Conservation (phyloP, 2,113 vertebrate genomes). For the Eidolon helvum region DNA sequence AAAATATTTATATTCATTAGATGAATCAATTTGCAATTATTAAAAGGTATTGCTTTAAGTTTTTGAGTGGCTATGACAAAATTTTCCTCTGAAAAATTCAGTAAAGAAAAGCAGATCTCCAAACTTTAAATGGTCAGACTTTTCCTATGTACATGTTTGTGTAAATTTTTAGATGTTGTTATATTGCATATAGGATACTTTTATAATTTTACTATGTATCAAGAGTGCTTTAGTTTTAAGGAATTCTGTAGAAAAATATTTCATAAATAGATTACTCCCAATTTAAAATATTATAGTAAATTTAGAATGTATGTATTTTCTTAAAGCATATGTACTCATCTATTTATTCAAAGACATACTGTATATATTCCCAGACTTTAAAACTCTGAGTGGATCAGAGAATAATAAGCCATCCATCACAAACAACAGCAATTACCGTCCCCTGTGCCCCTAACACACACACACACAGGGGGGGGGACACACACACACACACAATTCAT, state of each 20-base stretch:
- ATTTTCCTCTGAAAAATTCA: neutral
- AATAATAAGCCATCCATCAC: neutral
- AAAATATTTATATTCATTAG: neutral
- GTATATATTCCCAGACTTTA: neutral
- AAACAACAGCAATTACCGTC: neutral
- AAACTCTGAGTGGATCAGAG: neutral
- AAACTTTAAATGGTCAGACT: neutral
- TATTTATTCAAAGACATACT: neutral
- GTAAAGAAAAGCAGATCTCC: neutral
- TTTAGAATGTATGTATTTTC: neutral
- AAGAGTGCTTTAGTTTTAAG: neutral
- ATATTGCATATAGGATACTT: neutral
- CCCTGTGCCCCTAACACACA: neutral
- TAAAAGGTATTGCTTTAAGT: neutral
- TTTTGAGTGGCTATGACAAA: neutral
- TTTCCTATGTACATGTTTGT: neutral
- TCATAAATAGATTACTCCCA: neutral
- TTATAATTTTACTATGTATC: neutral
- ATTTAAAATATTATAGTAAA: neutral
- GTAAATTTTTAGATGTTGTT: neutral
- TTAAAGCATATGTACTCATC: neutral
- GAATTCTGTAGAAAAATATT: neutral
- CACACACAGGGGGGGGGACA: fast-evolving
- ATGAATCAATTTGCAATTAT: neutral
- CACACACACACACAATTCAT: neutral